Evolutionary conservation across 2,797 vertebrate species (phyloP).

Genomic region (Toxotes lorentzi): DNA sequence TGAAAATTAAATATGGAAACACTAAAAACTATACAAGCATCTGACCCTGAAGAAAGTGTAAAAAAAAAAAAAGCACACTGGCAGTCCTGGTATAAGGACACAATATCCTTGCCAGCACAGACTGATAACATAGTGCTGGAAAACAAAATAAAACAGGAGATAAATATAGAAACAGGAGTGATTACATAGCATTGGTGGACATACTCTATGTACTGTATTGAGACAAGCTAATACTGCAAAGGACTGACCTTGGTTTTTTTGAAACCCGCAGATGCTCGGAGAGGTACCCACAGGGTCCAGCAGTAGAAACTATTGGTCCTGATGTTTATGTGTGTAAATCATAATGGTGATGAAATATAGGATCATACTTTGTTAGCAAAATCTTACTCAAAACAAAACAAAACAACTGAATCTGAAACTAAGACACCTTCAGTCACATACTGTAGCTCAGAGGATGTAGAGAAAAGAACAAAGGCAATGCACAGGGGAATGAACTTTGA

Average conservation of each 20-base stretch:
- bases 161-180: conserved; percentile 9
- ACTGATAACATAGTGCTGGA: not conserved
- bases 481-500: not conserved
- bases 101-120: not conserved
- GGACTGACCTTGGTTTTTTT: not conserved
- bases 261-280: not conserved
- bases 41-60: not conserved
- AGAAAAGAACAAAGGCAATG: not conserved
- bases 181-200: not conserved
- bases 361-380: not conserved
- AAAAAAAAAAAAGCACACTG: not conserved
- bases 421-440: not conserved
- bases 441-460: not conserved
- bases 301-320: not conserved
- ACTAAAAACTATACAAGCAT: not conserved
- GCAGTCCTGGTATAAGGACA: not conserved
- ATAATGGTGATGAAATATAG: too few species aligned
- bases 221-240: not conserved
- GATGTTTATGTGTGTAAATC: not conserved
- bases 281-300: not conserved
- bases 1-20: not conserved
- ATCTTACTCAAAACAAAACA: not conserved
- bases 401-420: not conserved
- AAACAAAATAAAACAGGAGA: not conserved
- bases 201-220: not conserved